Evolutionary conservation across 2,888 invertebrate genomes (phyloP), one percentile per base, ranked within the genome.

Genomic region (Gastracanthus pulcherrimus): DNA sequence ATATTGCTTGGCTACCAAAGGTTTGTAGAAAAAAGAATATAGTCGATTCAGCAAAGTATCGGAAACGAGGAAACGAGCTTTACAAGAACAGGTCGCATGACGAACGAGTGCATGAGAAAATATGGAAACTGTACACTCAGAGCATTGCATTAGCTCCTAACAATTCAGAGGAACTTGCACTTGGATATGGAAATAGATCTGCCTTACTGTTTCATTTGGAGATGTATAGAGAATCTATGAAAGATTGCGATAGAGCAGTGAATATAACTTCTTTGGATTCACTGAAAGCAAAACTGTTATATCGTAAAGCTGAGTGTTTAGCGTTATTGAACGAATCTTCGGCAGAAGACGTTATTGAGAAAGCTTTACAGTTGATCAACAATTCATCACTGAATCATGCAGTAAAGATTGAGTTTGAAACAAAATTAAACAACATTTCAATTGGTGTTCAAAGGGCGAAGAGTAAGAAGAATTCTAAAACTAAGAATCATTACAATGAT

Each of bases 171-270:
- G 93, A 93, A 87, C 93, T 95, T 83, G 92, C 93, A 13, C 90
- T 95, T 62, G 95, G 95, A 0, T 94, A 95, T 87, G 95, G 95
- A 0, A 97, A 97, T 89, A 94, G 97, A 86, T 96, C 97, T 51
- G 96, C 96, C 31, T 94, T 95, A 9, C 93, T 96, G 64, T 94
- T 93, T 85, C 93, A 94, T 84, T 92, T 95, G 86, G 92, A 94
- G 83, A 93, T 94, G 60, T 95, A 94, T 88, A 89, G 93, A 26
- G 94, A 95, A 87, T 95, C 96, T 87, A 86, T 96, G 45, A 89
- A 92, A 85, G 97, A 97, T 90, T 95, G 97, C 75, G 91, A 94
- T 34, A 90, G 93, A 86, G 94, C 96, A 0, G 92, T 95, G 9
- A 88, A 91, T 48, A 90, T 93, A 31, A 90, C 93, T 81, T 95